Percentiles rank a stretch among this genome's conserved stretches.
phyloP scores from a whole-genome alignment of 2,113 vertebrate genomes.

The Empidonax alnorum region DNA sequence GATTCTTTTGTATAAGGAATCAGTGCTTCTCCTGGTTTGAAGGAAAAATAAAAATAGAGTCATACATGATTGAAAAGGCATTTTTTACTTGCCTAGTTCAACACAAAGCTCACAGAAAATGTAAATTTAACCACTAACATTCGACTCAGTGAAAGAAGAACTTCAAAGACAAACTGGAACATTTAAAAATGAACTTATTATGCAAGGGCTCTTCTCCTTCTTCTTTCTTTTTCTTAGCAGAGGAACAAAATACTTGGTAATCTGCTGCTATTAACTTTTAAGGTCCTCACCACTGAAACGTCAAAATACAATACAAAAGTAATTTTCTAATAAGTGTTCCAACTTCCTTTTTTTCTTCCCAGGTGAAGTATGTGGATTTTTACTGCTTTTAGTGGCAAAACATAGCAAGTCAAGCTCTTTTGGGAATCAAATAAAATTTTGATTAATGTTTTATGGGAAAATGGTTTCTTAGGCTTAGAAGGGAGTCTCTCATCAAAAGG shows the following conservation, averaged over 20 bases:
- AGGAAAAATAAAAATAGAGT: neutral
- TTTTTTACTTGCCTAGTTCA: conserved; percentile 15
- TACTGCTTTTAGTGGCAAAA: conserved; percentile 11
- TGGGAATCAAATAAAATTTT: neutral
- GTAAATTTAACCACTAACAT: conserved; percentile 26
- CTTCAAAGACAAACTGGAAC: conserved; percentile 16
- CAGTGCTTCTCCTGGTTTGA: neutral
- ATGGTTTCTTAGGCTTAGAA: neutral
- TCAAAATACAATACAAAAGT: neutral
- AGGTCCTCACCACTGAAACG: neutral
- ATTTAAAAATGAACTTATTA: conserved; percentile 20
- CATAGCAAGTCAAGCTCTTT: neutral
- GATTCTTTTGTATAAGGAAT: neutral
- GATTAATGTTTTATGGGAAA: neutral
- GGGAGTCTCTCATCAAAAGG: neutral
- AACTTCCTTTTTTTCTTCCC: neutral
- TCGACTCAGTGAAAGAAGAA: conserved; percentile 9
- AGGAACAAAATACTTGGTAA: conserved; percentile 4
- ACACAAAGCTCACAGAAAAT: conserved; percentile 26
- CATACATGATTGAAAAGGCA: conserved; percentile 10
- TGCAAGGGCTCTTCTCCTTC: neutral
- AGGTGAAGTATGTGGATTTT: neutral
- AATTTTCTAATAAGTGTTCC: conserved; percentile 16
- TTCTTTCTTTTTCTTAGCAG: conserved; percentile 9
- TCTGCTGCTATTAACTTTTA: conserved; percentile 29